These are phyloP conservation scores for Trachemys scripta DNA, from an alignment of 2,113 vertebrate genomes.

Conservation along the genomic window DNA sequence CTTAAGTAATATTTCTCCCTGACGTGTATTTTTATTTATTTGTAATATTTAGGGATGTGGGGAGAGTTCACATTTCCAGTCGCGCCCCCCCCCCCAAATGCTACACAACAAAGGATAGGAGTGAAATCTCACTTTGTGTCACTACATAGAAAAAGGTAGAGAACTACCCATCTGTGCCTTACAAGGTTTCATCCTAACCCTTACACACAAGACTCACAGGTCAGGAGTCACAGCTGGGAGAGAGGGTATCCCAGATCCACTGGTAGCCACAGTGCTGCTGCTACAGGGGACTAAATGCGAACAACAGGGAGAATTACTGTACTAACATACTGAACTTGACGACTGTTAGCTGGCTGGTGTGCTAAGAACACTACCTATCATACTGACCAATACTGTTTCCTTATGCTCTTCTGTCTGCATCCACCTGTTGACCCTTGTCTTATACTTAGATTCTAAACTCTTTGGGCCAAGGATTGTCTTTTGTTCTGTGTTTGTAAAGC, in stretches of 20 bases:
- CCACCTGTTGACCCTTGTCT: background rate
- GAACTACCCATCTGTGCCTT: background rate
- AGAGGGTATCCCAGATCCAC: background rate
- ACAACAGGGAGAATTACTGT: accelerated
- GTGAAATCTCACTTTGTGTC: background rate
- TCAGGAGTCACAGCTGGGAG: background rate
- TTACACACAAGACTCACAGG: background rate
- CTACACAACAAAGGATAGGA: accelerated
- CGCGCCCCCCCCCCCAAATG: background rate
- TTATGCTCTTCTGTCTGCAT: background rate
- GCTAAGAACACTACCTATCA: background rate
- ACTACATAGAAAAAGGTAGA: background rate
- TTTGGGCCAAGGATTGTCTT: background rate
- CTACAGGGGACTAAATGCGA: background rate
- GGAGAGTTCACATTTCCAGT: background rate
- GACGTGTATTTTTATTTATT: background rate
- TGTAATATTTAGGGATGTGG: background rate
- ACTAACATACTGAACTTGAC: background rate
- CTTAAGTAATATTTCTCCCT: background rate
- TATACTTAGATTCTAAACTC: accelerated
- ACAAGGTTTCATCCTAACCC: background rate
- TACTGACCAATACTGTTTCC: background rate
- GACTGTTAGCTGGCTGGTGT: background rate
- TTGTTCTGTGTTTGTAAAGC: background rate
- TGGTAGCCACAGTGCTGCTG: background rate